Conservation (phyloP, 2,888 invertebrate species). For the Cotesia congregata region DNA sequence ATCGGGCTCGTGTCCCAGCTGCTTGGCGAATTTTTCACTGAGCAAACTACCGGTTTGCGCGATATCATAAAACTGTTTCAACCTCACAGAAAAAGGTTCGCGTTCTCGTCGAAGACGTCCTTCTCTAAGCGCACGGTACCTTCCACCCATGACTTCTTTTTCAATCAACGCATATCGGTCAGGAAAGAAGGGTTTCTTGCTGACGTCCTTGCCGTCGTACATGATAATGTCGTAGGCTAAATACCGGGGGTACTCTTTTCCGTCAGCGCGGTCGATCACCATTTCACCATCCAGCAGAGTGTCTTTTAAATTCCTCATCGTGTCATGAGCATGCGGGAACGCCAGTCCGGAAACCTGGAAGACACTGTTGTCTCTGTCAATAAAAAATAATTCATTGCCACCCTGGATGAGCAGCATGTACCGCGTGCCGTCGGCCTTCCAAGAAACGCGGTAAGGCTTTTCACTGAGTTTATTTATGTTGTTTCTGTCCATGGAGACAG, state of each 20-base stretch:
- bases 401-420: constrained; percentile 97
- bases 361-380: constrained; percentile 95
- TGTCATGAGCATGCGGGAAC: constrained; percentile 85
- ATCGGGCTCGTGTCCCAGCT: constrained; percentile 94
- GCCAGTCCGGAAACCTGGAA: constrained; percentile 86
- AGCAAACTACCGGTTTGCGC: constrained; percentile 79
- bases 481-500: constrained; percentile 92
- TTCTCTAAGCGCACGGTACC: constrained; percentile 82
- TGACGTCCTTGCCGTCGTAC: constrained; percentile 85
- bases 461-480: constrained; percentile 84
- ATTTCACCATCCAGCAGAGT: constrained; percentile 97
- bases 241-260: constrained; percentile 85
- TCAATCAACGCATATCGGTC: constrained; percentile 84
- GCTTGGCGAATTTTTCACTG: constrained; percentile 87
- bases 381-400: constrained; percentile 87
- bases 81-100: constrained; percentile 92
- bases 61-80: constrained; percentile 93
- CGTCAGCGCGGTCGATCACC: constrained; percentile 87
- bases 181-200: constrained; percentile 82
- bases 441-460: constrained; percentile 95
- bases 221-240: constrained; percentile 94
- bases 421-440: constrained; percentile 99
- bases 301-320: constrained; percentile 79
- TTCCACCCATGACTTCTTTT: constrained; percentile 77
- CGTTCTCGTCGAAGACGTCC: constrained; percentile 81